These are phyloP conservation scores for Oxyruncus cristatus DNA, from an alignment of 2,113 vertebrate species.

Conservation along the genomic window DNA sequence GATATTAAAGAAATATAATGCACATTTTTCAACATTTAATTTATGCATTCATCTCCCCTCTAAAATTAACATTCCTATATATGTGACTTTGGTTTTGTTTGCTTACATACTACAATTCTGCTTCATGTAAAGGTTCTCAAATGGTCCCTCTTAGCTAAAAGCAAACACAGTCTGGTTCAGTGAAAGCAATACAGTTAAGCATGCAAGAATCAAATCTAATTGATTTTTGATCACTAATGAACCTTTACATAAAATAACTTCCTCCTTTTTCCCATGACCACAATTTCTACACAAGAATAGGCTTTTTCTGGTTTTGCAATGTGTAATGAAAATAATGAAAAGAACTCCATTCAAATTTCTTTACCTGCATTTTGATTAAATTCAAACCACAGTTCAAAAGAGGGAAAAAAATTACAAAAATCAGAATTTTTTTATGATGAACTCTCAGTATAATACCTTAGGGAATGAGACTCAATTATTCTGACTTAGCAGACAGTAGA, in stretches of 20 bases:
- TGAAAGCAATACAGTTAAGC: conserved; percentile 12
- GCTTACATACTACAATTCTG: not conserved
- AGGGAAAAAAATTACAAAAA: accelerated
- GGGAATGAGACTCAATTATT: not conserved
- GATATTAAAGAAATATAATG: not conserved
- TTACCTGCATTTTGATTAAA: not conserved
- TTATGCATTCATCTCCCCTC: not conserved
- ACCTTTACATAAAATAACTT: conserved; percentile 6
- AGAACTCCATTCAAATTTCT: not conserved
- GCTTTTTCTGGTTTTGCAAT: not conserved
- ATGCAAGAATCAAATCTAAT: not conserved
- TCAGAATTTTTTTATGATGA: not conserved
- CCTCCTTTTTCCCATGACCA: not conserved
- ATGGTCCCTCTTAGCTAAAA: not conserved
- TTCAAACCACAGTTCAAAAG: not conserved
- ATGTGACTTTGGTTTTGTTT: not conserved
- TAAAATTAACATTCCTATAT: not conserved
- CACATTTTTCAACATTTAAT: not conserved
- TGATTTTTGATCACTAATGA: conserved; percentile 21
- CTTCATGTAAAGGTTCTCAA: not conserved
- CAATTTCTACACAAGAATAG: not conserved
- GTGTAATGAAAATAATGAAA: not conserved
- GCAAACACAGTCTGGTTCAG: not conserved
- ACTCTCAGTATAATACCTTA: not conserved
- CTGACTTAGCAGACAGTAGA: not conserved